A percentile compares a stretch with the other conserved stretches of the same genome.
Evolutionary conservation across 2,888 invertebrate genomes (phyloP).

Genomic region (Plebejus melissa): DNA sequence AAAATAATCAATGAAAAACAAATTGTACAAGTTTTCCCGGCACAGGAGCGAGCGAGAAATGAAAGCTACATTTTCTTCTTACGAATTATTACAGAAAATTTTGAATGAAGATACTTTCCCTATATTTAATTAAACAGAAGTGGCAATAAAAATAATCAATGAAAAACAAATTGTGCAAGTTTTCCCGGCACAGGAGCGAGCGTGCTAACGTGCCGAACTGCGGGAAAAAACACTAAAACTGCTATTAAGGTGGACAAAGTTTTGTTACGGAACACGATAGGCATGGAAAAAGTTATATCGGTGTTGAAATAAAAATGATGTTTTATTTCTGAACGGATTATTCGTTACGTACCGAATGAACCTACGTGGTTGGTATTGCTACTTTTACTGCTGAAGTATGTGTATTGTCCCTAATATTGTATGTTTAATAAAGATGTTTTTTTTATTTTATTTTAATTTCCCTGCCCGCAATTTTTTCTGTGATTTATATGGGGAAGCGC

Average conservation of each 20-base stretch:
- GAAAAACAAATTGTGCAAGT: slow-evolving; percentile 41
- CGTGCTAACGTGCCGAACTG: slow-evolving; percentile 46
- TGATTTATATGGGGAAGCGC: no score
- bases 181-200: slow-evolving; percentile 36
- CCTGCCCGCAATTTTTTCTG: no score
- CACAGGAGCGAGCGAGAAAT: slow-evolving; percentile 35
- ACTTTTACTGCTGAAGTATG: no score
- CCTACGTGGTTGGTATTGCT: no score
- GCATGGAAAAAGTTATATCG: slow-evolving; percentile 37
- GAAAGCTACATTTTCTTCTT: neutral
- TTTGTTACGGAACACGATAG: slow-evolving; percentile 48
- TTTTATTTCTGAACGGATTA: no score
- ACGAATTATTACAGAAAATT: neutral
- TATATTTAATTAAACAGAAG: slow-evolving; percentile 39
- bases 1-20: slow-evolving; percentile 40
- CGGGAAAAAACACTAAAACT: slow-evolving; percentile 51
- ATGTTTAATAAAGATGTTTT: no score
- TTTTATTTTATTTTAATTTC: no score
- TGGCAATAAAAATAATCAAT: slow-evolving; percentile 37
- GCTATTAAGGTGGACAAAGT: slow-evolving; percentile 65
- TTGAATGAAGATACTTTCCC: neutral
- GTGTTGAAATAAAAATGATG: slow-evolving; percentile 26
- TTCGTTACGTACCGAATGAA: no score
- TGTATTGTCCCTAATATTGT: no score
- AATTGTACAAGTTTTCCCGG: slow-evolving; percentile 37